Percentiles rank a stretch among this genome's conserved stretches.
phyloP scores from a whole-genome alignment of 2,113 vertebrate species.

The Dromas ardeola region DNA sequence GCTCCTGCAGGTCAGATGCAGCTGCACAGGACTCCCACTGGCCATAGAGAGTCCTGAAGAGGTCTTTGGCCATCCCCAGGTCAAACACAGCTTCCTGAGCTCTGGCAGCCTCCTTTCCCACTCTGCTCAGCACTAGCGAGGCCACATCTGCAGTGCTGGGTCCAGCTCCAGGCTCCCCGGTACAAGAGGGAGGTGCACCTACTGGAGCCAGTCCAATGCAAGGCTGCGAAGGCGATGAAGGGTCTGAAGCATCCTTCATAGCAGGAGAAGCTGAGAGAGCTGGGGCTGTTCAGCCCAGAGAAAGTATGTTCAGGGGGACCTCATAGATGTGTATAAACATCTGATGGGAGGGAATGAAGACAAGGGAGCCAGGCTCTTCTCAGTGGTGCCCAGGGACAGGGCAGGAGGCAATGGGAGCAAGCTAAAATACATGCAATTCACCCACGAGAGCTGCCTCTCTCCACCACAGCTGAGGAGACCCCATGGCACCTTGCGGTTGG shows the following conservation, averaged over 20 bases:
- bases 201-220: not conserved
- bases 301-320: not conserved
- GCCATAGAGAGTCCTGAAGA: not conserved
- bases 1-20: not conserved
- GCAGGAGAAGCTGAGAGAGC: not conserved
- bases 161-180: not conserved
- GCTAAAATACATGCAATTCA: not conserved
- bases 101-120: not conserved
- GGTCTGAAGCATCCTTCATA: not conserved
- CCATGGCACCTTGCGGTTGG: fast-evolving
- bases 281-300: not conserved
- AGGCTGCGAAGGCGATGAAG: not conserved
- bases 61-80: not conserved
- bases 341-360: not conserved
- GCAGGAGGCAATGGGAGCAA: not conserved
- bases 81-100: not conserved
- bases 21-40: fast-evolving
- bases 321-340: not conserved
- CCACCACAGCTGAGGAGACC: not conserved
- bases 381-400: not conserved
- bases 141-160: not conserved
- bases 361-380: not conserved
- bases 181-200: not conserved
- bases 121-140: not conserved
- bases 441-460: not conserved